phyloP scores from a whole-genome alignment of 2,113 vertebrate genomes.

The Penelope pileata region DNA sequence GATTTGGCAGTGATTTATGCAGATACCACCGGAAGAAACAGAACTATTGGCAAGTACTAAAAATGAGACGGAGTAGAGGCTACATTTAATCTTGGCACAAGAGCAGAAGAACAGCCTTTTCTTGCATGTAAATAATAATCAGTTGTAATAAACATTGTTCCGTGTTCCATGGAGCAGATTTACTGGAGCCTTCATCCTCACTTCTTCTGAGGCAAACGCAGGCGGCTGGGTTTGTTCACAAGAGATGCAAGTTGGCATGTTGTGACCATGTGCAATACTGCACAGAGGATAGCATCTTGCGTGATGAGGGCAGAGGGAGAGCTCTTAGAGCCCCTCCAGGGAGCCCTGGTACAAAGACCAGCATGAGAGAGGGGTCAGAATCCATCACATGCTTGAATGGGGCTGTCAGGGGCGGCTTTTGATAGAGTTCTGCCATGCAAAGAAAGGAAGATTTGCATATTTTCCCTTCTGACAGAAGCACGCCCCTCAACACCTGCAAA shows the following conservation, averaged over 20 bases:
- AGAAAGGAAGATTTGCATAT: neutral
- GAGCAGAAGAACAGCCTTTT: neutral
- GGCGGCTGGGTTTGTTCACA: neutral
- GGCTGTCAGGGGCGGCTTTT: neutral
- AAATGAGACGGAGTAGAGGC: neutral
- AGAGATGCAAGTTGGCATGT: neutral
- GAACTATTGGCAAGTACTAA: neutral
- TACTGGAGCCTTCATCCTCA: neutral
- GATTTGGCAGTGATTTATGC: neutral
- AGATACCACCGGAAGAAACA: neutral
- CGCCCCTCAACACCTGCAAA: neutral
- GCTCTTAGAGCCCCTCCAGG: neutral
- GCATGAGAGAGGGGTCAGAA: neutral
- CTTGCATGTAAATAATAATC: neutral
- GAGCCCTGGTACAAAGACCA: neutral
- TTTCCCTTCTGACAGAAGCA: neutral
- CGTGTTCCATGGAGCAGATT: neutral
- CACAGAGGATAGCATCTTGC: neutral
- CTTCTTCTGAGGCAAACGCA: neutral
- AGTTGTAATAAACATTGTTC: neutral
- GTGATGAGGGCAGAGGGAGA: neutral
- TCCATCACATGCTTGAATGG: neutral
- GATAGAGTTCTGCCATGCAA: constrained; percentile 4
- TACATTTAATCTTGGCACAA: neutral
- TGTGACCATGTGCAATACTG: neutral